Conservation (phyloP, 2,113 vertebrate species). For the Suncus etruscus region DNA sequence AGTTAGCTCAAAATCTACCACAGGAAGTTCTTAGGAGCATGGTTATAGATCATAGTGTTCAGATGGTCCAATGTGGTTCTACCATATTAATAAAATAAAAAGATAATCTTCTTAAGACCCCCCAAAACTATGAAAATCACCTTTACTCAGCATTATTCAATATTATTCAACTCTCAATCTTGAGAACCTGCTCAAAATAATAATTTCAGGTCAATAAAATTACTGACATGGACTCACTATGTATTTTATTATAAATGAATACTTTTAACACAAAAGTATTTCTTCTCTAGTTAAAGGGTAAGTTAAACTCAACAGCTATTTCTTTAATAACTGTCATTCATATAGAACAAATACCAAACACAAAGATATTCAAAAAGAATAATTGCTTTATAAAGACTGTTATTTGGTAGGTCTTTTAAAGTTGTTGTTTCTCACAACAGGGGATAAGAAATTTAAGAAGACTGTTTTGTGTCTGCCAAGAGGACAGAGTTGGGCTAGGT, state of each 20-base stretch:
- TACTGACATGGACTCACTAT: background rate
- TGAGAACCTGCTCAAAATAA: conserved; percentile 10
- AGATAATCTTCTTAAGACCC: background rate
- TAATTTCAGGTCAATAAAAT: background rate
- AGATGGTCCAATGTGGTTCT: background rate
- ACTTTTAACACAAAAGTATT: background rate
- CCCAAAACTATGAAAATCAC: background rate
- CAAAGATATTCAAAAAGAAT: background rate
- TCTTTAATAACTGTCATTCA: conserved; percentile 33
- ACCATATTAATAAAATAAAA: background rate
- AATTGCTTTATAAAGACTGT: background rate
- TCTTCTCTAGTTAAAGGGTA: background rate
- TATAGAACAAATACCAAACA: background rate
- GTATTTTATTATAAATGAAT: too few species aligned
- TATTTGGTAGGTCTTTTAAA: too few species aligned
- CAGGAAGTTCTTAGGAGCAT: background rate
- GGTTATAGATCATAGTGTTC: background rate
- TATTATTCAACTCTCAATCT: background rate
- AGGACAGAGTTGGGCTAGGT: too few species aligned
- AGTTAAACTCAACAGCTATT: conserved; percentile 12
- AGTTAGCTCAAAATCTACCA: background rate
- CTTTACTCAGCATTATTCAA: background rate
- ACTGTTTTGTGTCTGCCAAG: too few species aligned
- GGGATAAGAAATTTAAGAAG: too few species aligned
- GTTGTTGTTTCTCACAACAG: too few species aligned